Percentiles rank a stretch among this genome's conserved stretches.
Conservation (phyloP, 2,113 vertebrate genomes). For the Albula glossodonta region DNA sequence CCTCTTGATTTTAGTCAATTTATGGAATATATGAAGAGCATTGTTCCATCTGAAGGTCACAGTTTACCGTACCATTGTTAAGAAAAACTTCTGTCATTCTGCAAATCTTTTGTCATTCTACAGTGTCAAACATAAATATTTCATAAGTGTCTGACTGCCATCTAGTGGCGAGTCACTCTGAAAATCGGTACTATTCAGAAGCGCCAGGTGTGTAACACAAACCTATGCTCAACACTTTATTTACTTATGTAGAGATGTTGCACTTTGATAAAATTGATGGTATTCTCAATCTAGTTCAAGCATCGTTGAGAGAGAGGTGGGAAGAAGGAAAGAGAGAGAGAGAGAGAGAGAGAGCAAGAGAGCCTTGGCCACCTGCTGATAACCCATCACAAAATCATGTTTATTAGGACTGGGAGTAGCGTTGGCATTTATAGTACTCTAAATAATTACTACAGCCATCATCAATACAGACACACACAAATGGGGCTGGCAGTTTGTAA, state of each 20-base stretch:
- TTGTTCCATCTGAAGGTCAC: neutral
- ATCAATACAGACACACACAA: neutral
- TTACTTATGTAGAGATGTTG: neutral
- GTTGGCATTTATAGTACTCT: neutral
- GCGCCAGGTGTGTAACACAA: neutral
- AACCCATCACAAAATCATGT: neutral
- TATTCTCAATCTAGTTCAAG: neutral
- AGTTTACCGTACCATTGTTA: neutral
- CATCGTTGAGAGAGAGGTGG: too few relatives aligned
- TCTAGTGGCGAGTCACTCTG: neutral
- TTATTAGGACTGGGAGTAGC: neutral
- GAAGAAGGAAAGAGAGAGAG: neutral
- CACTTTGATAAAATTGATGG: neutral
- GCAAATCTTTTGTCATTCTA: neutral
- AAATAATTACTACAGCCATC: neutral
- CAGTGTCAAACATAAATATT: neutral
- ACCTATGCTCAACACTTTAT: neutral
- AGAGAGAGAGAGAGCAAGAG: neutral
- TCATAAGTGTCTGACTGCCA: constrained; percentile 3
- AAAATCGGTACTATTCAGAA: neutral
- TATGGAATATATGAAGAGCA: neutral
- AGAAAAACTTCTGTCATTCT: neutral
- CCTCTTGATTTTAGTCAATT: neutral
- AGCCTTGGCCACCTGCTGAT: neutral
- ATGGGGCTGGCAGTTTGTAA: neutral